phyloP scores from a whole-genome alignment of 2,113 vertebrate genomes.

The Zeus faber region DNA sequence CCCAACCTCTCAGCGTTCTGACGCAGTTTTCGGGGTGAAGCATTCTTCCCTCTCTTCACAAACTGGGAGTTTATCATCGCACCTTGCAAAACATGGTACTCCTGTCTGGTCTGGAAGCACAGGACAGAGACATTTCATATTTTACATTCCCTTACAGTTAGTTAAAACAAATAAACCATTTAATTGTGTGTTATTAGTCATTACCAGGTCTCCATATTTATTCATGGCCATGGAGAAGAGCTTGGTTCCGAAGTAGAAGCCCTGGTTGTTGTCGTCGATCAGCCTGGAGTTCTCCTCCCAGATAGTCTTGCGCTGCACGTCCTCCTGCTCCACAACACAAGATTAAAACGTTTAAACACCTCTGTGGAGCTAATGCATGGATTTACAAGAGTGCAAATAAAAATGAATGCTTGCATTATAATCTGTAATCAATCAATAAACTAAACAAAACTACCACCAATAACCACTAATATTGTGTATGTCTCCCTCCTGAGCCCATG shows the following conservation, averaged over 20 bases:
- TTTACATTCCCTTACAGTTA: background rate
- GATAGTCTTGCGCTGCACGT: slow-evolving; percentile 60
- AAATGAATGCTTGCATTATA: background rate
- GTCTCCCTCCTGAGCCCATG: too few species aligned
- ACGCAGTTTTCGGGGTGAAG: slow-evolving; percentile 51
- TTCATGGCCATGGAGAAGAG: slow-evolving; percentile 74
- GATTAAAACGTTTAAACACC: too few species aligned
- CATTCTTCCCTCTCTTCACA: slow-evolving; percentile 45
- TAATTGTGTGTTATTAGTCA: background rate
- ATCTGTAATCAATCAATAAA: too few species aligned
- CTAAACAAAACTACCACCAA: too few species aligned
- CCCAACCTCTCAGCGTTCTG: slow-evolving; percentile 45
- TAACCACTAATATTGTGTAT: too few species aligned
- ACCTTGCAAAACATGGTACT: slow-evolving; percentile 67
- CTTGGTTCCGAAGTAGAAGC: slow-evolving; percentile 58
- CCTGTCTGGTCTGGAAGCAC: slow-evolving; percentile 56
- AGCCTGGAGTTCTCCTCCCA: slow-evolving; percentile 66
- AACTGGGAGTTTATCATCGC: slow-evolving; percentile 50
- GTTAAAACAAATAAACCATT: too few species aligned
- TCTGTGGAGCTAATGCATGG: too few species aligned
- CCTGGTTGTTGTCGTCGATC: slow-evolving; percentile 68
- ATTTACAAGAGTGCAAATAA: background rate
- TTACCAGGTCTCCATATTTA: slow-evolving; percentile 74
- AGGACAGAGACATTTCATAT: background rate
- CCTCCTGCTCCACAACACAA: slow-evolving; percentile 39